Conservation (phyloP, 2,797 vertebrate genomes). For the Prunella strophiata region DNA sequence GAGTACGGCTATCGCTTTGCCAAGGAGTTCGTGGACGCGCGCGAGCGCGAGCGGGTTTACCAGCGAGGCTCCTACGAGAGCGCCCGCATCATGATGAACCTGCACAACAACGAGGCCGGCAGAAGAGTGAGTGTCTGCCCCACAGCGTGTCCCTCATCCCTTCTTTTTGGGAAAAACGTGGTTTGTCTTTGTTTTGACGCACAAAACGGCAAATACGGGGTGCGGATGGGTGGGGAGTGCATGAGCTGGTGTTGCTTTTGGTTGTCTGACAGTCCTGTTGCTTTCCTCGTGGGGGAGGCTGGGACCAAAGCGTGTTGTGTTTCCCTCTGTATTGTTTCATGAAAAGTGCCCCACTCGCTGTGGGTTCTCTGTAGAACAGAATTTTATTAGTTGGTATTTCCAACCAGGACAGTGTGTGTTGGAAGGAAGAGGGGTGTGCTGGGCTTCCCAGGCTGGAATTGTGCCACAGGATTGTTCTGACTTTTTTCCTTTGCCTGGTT, state of each 20-base stretch:
- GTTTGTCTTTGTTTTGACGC: background rate
- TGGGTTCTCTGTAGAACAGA: background rate
- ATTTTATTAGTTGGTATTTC: constrained; percentile 50
- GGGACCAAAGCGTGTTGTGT: background rate
- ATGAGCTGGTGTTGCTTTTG: background rate
- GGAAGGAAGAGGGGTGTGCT: background rate
- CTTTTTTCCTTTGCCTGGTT: background rate
- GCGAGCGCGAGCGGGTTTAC: constrained; percentile 92
- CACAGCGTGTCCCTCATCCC: rapidly evolving
- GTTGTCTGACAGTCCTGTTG: background rate
- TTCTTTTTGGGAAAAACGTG: rapidly evolving
- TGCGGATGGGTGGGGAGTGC: background rate
- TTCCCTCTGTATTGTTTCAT: background rate
- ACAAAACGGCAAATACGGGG: background rate
- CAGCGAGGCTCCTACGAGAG: constrained; percentile 90
- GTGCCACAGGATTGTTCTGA: background rate
- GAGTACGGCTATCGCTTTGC: constrained; percentile 97
- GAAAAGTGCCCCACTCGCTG: background rate
- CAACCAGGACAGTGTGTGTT: background rate
- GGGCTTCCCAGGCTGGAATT: background rate
- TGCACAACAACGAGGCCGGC: constrained; percentile 97
- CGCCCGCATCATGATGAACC: constrained; percentile 91
- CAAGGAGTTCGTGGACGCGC: constrained; percentile 97
- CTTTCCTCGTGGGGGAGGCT: background rate
- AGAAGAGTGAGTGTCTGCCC: constrained; percentile 83